These are phyloP conservation scores for Drosophila persimilis DNA, from an alignment of 1,140 invertebrate genomes.

Conservation along the genomic window DNA sequence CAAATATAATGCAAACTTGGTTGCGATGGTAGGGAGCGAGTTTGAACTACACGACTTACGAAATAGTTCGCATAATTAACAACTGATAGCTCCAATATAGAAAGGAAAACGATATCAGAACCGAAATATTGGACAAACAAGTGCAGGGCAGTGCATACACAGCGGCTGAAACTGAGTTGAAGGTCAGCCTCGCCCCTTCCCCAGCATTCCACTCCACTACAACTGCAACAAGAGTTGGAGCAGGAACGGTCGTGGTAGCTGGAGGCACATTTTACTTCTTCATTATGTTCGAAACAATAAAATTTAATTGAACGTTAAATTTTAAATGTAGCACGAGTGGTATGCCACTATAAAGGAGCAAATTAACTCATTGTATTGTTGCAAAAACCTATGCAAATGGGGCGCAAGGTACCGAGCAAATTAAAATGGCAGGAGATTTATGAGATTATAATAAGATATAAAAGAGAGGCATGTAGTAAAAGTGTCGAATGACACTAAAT, in stretches of 20 bases:
- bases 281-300: conserved; percentile 67
- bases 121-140: conserved; percentile 20
- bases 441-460: conserved; percentile 44
- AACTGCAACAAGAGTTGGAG: conserved; percentile 10
- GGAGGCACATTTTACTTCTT: conserved; percentile 62
- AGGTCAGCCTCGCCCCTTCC: conserved; percentile 43
- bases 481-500: conserved; percentile 55
- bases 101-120: neutral
- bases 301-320: conserved; percentile 70
- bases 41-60: conserved; percentile 49
- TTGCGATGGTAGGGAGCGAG: neutral
- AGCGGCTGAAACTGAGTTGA: conserved; percentile 16
- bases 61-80: conserved; percentile 62
- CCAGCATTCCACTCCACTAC: conserved; percentile 7
- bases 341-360: conserved; percentile 48
- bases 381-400: conserved; percentile 62
- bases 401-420: conserved; percentile 50
- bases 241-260: conserved; percentile 24
- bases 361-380: conserved; percentile 64
- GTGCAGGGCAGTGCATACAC: neutral
- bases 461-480: conserved; percentile 40
- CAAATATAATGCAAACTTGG: too few species aligned
- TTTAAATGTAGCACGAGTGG: conserved; percentile 62
- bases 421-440: conserved; percentile 61
- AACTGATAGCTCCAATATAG: conserved; percentile 40